These are phyloP conservation scores for Cacoxenus indagator DNA, from an alignment of 2,888 invertebrate species.

Conservation along the genomic window DNA sequence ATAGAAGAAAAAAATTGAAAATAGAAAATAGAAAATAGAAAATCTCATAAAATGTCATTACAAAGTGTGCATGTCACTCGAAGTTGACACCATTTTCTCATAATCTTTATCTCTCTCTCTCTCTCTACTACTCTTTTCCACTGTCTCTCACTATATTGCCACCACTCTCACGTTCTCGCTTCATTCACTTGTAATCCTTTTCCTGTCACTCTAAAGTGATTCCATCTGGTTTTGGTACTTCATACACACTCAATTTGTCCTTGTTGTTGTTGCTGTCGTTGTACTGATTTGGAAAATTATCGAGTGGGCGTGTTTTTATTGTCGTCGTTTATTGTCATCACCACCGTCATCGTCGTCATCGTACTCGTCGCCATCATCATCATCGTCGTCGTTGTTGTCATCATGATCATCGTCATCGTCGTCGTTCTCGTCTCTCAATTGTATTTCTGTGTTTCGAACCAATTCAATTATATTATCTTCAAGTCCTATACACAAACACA, in stretches of 20 bases:
- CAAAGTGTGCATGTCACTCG: background rate
- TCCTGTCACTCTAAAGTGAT: background rate
- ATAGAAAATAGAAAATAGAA: background rate
- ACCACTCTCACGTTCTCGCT: slow-evolving; percentile 24
- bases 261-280: too few species aligned
- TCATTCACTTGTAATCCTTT: background rate
- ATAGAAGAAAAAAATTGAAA: background rate
- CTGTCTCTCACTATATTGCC: slow-evolving; percentile 26
- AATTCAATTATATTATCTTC: too few species aligned
- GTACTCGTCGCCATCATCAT: too few species aligned
- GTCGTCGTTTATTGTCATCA: background rate
- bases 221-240: background rate
- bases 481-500: too few species aligned
- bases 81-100: slow-evolving; percentile 26
- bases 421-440: background rate
- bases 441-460: too few species aligned
- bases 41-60: slow-evolving; percentile 18
- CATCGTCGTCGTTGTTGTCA: background rate
- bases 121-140: slow-evolving; percentile 26
- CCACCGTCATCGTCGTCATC: background rate
- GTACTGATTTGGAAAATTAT: background rate
- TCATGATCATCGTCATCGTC: background rate
- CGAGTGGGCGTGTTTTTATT: background rate
- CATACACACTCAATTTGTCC: slow-evolving; percentile 3
- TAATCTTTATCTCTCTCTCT: background rate